Conservation (phyloP, 92 coral and sea anemone species). For the Zoanthus sociatus region DNA sequence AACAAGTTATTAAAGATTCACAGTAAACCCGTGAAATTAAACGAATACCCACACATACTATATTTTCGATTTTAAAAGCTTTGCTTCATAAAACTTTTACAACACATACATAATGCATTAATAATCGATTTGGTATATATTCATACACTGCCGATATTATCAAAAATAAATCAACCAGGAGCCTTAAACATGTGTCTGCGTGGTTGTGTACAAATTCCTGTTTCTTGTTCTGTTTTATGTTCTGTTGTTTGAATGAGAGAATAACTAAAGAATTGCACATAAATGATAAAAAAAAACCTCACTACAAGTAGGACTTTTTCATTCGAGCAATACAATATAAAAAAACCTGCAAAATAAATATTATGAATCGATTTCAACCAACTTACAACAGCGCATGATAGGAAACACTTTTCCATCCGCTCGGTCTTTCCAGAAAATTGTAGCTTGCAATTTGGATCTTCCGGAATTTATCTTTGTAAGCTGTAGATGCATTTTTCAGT, state of each 20-base stretch:
- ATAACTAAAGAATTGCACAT: not conserved
- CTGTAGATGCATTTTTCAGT: slow-evolving; percentile 17
- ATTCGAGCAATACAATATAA: not conserved
- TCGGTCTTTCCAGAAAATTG: slow-evolving; percentile 94
- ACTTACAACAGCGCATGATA: slow-evolving; percentile 69
- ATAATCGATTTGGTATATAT: not conserved
- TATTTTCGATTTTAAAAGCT: not conserved
- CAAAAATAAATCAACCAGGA: not conserved
- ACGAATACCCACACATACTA: not conserved
- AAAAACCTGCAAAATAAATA: not conserved
- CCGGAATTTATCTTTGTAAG: slow-evolving; percentile 46
- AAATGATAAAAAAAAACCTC: slow-evolving; percentile 24
- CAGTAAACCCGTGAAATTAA: not conserved
- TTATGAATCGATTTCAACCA: not conserved
- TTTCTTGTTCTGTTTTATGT: not conserved
- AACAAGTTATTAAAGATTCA: not conserved
- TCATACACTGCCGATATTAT: slow-evolving; percentile 8
- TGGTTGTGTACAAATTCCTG: not conserved
- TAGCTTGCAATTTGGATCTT: slow-evolving; percentile 75
- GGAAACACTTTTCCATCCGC: slow-evolving; percentile 68
- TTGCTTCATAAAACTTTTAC: slow-evolving; percentile 46
- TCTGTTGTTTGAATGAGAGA: not conserved
- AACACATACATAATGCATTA: not conserved
- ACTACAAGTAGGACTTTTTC: not conserved
- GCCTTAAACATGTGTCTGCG: not conserved